A percentile compares a stretch with the other conserved stretches of the same genome.
Conservation (phyloP, 1,140 invertebrate genomes). For the Patella vulgata region DNA sequence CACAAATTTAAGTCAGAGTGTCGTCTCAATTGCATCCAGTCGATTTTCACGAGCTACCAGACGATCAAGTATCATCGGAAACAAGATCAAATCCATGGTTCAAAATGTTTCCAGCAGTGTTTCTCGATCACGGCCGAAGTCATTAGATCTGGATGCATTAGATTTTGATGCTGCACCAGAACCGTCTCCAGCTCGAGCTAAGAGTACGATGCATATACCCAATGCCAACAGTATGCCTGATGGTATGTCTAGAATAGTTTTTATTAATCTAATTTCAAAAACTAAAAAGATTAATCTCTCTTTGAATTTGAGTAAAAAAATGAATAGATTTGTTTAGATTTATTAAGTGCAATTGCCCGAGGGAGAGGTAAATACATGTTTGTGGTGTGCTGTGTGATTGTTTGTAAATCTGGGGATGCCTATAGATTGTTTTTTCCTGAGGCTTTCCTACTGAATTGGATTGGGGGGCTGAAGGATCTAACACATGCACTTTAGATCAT, state of each 20-base stretch:
- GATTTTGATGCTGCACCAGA: constrained; percentile 28
- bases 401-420: no score
- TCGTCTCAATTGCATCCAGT: constrained; percentile 32
- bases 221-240: constrained; percentile 41
- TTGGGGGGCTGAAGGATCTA: no score
- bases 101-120: constrained; percentile 15
- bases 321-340: no score
- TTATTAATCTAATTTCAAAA: constrained; percentile 15
- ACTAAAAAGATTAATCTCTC: no score
- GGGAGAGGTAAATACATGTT: no score
- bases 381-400: no score
- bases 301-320: no score
- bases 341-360: no score
- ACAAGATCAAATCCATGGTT: constrained; percentile 53
- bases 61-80: constrained; percentile 54
- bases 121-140: constrained; percentile 50
- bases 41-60: constrained; percentile 42
- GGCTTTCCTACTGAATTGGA: no score
- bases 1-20: constrained; percentile 38
- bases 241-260: no score
- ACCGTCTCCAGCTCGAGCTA: not conserved
- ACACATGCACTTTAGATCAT: no score
- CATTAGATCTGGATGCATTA: constrained; percentile 52
- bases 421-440: no score
- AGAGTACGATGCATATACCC: not conserved